Percentiles rank a stretch among this genome's conserved stretches.
Evolutionary conservation across 2,888 invertebrate genomes (phyloP).

Genomic region (Rhorus exstirpatorius): DNA sequence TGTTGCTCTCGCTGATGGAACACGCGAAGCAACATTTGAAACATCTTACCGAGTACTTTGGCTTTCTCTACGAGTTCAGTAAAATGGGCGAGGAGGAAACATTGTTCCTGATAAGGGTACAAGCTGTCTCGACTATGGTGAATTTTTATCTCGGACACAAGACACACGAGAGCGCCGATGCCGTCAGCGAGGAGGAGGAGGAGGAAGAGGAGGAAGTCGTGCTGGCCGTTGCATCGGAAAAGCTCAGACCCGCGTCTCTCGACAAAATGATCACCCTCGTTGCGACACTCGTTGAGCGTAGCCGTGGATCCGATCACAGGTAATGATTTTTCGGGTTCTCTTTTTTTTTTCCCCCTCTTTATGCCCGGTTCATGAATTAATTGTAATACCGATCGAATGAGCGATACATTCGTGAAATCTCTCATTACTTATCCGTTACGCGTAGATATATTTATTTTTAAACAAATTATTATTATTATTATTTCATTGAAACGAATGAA

Average conservation of each 20-base stretch:
- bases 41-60: slow-evolving; percentile 97
- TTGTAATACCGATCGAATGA: too few relatives aligned
- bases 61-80: slow-evolving; percentile 96
- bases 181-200: slow-evolving; percentile 91
- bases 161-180: slow-evolving; percentile 90
- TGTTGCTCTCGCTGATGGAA: slow-evolving; percentile 95
- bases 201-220: slow-evolving; percentile 89
- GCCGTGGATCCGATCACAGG: slow-evolving; percentile 91
- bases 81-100: slow-evolving; percentile 98
- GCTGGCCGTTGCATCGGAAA: slow-evolving; percentile 89
- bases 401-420: too few relatives aligned
- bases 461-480: neutral
- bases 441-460: too few relatives aligned
- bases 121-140: slow-evolving; percentile 96
- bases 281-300: slow-evolving; percentile 95
- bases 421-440: too few relatives aligned
- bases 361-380: too few relatives aligned
- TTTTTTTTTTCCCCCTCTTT: neutral
- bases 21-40: slow-evolving; percentile 95
- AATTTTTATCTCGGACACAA: slow-evolving; percentile 97
- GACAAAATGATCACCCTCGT: slow-evolving; percentile 98
- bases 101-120: slow-evolving; percentile 94
- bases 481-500: neutral
- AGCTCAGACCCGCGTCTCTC: slow-evolving; percentile 95
- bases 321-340: slow-evolving; percentile 54